Evolutionary conservation across 2,113 vertebrate genomes (phyloP), one percentile per base, ranked within the genome.

Genomic region (Syrrhaptes paradoxus): DNA sequence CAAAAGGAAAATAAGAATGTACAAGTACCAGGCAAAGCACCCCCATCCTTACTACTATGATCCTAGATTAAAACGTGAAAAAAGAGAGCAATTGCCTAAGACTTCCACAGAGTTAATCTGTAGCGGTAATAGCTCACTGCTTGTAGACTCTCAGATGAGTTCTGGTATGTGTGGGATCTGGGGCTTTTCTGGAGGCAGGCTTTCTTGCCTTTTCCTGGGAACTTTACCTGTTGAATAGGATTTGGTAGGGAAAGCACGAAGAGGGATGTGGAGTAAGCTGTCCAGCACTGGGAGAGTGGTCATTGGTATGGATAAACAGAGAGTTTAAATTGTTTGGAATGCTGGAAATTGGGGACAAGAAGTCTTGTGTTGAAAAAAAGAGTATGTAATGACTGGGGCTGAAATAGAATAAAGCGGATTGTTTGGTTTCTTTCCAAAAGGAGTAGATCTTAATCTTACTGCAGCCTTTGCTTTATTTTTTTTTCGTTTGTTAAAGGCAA

Each of bases 101-200:
- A n/a, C 22, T 84, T 87, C 21, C 18, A 5, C 0, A 2, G 26
- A 4, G 43, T 83, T 90, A 71, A 63, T 89, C 22, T 67, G 45
- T 55, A 86, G 48, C 57, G 52, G 28, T 36, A 79, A 48, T 15
- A 85, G 19, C 2, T 93, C 59, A 52, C 32, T 80, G 19, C 31
- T n/a, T 45, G 17, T 41, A 28, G 13, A 17, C 49, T 85, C 5
- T 17, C 31, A 19, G 36, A 10, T n/a, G 51, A 31, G 15, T 28
- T 93, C 51, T 22, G 34, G 24, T 6, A 2, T 15, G 36, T 0
- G 0, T 17, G 22, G 17, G 14, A n/a, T n/a, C 26, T 0, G 13
- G 66, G 19, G 28, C 9, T 13, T 82, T 91, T 72, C 57, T 57
- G 57, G 52, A 61, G 63, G 19, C 5, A 11, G 28, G 18, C 25